These are phyloP conservation scores for Apantesis nais DNA, from an alignment of 2,888 invertebrate species.

Conservation along the genomic window DNA sequence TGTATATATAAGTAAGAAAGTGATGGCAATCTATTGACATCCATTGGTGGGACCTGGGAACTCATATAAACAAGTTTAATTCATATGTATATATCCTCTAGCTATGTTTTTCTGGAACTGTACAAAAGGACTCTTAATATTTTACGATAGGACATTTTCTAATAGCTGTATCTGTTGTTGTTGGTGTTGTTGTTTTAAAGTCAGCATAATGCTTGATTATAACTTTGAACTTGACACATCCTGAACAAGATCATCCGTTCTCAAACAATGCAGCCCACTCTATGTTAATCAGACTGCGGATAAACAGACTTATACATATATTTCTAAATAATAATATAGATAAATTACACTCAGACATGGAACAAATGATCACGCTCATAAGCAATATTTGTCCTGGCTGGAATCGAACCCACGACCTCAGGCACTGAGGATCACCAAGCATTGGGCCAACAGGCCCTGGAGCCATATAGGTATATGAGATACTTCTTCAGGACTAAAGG, in stretches of 20 bases:
- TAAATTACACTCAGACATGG: too few relatives aligned
- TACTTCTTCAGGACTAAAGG: neutral
- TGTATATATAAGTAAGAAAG: neutral
- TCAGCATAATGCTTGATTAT: too few relatives aligned
- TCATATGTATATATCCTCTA: neutral
- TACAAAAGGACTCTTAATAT: neutral
- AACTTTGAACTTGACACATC: too few relatives aligned
- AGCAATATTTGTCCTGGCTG: neutral
- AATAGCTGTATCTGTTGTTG: neutral
- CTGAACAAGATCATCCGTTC: too few relatives aligned
- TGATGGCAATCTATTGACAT: neutral
- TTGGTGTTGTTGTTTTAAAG: too few relatives aligned
- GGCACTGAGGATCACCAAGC: neutral
- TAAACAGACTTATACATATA: too few relatives aligned
- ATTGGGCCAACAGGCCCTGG: neutral
- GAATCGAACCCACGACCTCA: neutral
- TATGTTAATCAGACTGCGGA: neutral
- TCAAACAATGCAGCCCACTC: too few relatives aligned
- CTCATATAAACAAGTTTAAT: neutral
- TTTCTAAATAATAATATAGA: too few relatives aligned
- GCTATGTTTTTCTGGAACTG: neutral
- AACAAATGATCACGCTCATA: neutral
- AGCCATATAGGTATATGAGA: neutral
- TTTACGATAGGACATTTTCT: neutral
- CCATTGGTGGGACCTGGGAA: neutral